Evolutionary conservation across 2,113 vertebrate species (phyloP), one percentile per base, ranked within the genome.

Genomic region (Notothenia coriiceps): DNA sequence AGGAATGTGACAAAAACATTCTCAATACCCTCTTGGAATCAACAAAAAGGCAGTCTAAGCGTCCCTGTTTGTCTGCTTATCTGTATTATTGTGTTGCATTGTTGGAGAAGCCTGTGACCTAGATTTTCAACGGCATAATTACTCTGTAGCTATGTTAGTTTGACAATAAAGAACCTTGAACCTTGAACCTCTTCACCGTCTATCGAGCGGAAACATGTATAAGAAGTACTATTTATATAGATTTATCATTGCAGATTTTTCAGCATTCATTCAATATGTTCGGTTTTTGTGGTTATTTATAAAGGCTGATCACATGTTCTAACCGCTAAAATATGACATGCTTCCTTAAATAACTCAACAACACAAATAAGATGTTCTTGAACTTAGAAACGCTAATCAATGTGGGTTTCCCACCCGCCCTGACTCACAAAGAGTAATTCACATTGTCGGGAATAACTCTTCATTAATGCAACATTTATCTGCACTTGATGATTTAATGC

Each of bases 381-480:
- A 29, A 17, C 55, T 64, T 20, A 10, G 18, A 47, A 52, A 54
- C 10, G 22, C 10, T 14, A 10, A 18, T 61, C 59, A 12, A 2
- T 61, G 10, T 6, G 33, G 10, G 35, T 17, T 61, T 61, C 17
- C 17, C 47, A 18, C 10, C 11, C 49, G 0, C 17, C 25, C 10
- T 22, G 14, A 71, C 43, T n/a, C 15, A 60, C 69, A 60, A 35
- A 35, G n/a, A 43, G 29, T 25, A 22, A 61, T 12, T 51, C 18
- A 47, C 17, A 29, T 52, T 15, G 47, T 59, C 14, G n/a, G 22
- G 13, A 56, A 75, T 67, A 2, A 40, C 14, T 44, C 14, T 54
- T 65, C 9, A 81, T 77, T 46, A 55, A 17, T 43, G 40, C 12
- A 63, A 20, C 50, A 13, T 66, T 55, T 54, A 18, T 52, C 52